Conservation (phyloP, 2,113 vertebrate species). For the Pygoscelis antarcticus region DNA sequence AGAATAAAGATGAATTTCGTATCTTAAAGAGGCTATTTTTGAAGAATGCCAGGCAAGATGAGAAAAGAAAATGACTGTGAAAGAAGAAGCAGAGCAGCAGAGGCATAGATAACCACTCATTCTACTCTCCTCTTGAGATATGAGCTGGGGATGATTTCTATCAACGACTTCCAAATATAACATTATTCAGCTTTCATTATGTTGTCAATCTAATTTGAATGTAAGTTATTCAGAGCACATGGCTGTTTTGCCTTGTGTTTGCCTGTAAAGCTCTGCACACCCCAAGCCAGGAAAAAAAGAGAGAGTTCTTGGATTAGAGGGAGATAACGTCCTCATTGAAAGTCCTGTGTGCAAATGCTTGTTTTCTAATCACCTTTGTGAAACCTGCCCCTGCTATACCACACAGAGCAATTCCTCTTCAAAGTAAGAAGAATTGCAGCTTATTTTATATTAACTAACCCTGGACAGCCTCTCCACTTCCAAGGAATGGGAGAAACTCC, state of each 20-base stretch:
- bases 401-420: background rate
- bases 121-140: slow-evolving; percentile 35
- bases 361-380: slow-evolving; percentile 30
- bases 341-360: background rate
- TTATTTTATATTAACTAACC: background rate
- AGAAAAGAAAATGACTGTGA: slow-evolving; percentile 52
- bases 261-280: background rate
- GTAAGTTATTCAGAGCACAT: background rate
- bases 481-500: background rate
- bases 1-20: slow-evolving; percentile 50
- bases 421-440: background rate
- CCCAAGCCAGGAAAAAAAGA: background rate
- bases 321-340: background rate
- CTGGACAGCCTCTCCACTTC: background rate
- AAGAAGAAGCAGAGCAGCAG: slow-evolving; percentile 35
- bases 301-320: background rate
- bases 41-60: slow-evolving; percentile 29
- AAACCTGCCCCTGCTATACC: background rate
- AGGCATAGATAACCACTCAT: slow-evolving; percentile 59
- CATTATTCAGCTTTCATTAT: slow-evolving; percentile 51
- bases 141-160: slow-evolving; percentile 36
- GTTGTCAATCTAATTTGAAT: slow-evolving; percentile 61
- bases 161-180: slow-evolving; percentile 58
- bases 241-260: slow-evolving; percentile 36
- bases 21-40: slow-evolving; percentile 51